Evolutionary conservation across 1,140 invertebrate genomes (phyloP).

Genomic region (Drosophila equinoxialis): DNA sequence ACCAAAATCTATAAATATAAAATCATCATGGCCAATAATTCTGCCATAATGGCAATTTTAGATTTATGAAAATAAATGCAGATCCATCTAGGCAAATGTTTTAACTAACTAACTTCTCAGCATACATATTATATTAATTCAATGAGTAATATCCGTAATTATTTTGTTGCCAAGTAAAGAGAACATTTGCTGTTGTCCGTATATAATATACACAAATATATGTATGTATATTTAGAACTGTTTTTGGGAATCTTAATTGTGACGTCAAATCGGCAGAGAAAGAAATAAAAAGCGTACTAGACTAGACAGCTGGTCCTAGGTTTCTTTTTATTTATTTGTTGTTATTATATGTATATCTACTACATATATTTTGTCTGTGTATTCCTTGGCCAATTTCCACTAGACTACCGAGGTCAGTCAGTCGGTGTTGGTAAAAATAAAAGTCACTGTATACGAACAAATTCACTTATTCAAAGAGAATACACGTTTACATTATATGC

Average conservation of each 20-base stretch:
- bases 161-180: neutral
- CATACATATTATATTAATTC: neutral
- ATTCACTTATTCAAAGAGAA: too few relatives aligned
- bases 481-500: too few relatives aligned
- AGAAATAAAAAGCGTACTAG: conserved; percentile 13
- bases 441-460: conserved; percentile 35
- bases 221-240: neutral
- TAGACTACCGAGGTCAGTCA: conserved; percentile 48
- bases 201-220: neutral
- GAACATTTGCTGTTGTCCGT: conserved; percentile 5
- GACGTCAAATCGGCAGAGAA: conserved; percentile 28
- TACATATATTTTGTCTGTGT: conserved; percentile 11
- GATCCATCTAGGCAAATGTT: too few relatives aligned
- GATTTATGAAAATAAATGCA: neutral
- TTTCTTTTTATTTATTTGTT: conserved; percentile 20
- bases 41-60: conserved; percentile 41
- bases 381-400: conserved; percentile 17
- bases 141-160: conserved; percentile 2
- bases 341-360: conserved; percentile 33
- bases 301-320: conserved; percentile 50
- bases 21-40: conserved; percentile 49
- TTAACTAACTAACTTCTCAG: too few relatives aligned
- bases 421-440: conserved; percentile 6
- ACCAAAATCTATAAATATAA: conserved; percentile 61
- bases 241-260: conserved; percentile 11